Evolutionary conservation across 2,888 invertebrate genomes (phyloP).

Genomic region (Papilio demoleus): DNA sequence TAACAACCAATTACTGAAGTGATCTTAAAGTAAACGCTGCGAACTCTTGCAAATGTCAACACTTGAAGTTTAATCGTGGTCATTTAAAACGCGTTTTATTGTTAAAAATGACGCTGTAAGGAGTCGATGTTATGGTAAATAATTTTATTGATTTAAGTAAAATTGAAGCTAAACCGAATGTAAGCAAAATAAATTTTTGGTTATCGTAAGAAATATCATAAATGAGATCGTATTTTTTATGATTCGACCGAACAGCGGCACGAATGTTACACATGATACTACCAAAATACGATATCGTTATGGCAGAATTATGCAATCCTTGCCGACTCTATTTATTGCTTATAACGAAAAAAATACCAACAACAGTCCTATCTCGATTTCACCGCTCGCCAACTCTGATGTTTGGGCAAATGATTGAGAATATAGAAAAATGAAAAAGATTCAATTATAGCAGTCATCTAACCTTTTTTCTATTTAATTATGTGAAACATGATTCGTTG

Average conservation of each 20-base stretch:
- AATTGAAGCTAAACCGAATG: background rate
- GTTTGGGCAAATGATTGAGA: conserved; percentile 1
- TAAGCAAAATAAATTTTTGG: conserved; percentile 5
- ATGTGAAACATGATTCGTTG: too few species aligned
- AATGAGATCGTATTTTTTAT: conserved; percentile 20
- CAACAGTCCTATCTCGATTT: conserved; percentile 12
- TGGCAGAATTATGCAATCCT: conserved; percentile 32
- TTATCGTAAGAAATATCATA: conserved; percentile 14
- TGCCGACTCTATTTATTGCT: conserved; percentile 29
- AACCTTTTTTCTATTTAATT: too few species aligned
- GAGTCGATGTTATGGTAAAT: too few species aligned
- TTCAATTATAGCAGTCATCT: background rate
- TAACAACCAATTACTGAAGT: too few species aligned
- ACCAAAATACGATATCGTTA: conserved; percentile 34
- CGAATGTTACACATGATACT: conserved; percentile 33
- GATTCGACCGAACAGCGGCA: conserved; percentile 24
- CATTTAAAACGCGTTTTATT: too few species aligned
- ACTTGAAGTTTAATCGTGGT: too few species aligned
- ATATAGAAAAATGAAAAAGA: background rate
- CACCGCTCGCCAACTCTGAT: background rate
- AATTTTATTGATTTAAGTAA: background rate
- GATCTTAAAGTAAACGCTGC: too few species aligned
- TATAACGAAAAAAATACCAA: conserved; percentile 27
- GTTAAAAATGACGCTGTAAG: too few species aligned
- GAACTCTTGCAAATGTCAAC: too few species aligned